Evolutionary conservation across 1,140 invertebrate genomes (phyloP).

Genomic region (Achroia grisella): DNA sequence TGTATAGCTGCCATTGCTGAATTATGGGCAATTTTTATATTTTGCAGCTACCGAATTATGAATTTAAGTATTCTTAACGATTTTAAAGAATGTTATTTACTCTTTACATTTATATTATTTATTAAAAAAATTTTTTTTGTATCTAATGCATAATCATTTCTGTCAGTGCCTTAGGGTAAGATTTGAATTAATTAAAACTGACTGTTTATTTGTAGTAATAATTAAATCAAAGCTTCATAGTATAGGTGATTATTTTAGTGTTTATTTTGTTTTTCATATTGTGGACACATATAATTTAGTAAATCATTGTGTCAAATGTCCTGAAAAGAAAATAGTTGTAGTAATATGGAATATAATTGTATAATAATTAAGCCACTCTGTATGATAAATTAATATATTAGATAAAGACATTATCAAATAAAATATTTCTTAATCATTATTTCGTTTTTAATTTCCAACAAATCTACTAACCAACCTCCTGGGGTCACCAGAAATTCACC

Average conservation of each 20-base stretch:
- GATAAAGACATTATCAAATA: constrained; percentile 68
- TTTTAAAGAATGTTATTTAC: constrained; percentile 63
- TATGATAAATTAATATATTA: constrained; percentile 60
- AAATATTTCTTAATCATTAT: constrained; percentile 51
- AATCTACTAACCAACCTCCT: no score
- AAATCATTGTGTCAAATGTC: constrained; percentile 55
- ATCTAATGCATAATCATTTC: constrained; percentile 59
- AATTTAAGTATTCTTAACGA: constrained; percentile 33
- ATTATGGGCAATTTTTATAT: not conserved
- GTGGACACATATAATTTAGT: constrained; percentile 22
- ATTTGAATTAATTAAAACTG: constrained; percentile 40
- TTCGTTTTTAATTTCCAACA: constrained; percentile 1
- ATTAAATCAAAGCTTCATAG: constrained; percentile 37
- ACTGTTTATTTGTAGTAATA: constrained; percentile 45
- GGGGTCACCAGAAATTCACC: no score
- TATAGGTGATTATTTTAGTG: constrained; percentile 10
- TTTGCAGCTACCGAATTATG: constrained; percentile 35
- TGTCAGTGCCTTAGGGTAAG: constrained; percentile 55
- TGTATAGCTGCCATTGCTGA: no score
- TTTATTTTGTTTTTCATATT: not conserved
- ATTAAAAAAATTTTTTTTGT: constrained; percentile 36
- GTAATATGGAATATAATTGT: constrained; percentile 44
- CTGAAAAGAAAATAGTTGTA: constrained; percentile 40
- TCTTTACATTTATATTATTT: constrained; percentile 57
- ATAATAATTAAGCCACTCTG: constrained; percentile 55